Evolutionary conservation across 1,140 invertebrate species (phyloP).

Genomic region (Cotesia glomerata): DNA sequence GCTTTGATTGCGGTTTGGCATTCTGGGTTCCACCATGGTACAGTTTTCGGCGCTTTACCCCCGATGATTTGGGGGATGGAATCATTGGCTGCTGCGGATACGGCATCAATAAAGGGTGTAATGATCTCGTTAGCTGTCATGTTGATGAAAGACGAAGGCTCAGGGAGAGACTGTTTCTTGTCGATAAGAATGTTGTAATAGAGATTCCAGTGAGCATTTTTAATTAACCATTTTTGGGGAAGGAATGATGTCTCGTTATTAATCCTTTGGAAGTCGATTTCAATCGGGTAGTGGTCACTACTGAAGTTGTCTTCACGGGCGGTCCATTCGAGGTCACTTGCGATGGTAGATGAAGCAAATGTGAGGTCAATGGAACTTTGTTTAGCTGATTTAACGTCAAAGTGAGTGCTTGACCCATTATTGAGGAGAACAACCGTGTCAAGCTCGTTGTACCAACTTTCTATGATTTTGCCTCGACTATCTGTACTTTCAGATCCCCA

Average conservation of each 20-base stretch:
- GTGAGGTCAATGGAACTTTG: conserved; percentile 42
- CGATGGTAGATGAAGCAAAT: conserved; percentile 36
- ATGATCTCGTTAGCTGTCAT: conserved; percentile 34
- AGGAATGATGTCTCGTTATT: not conserved
- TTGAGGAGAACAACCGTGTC: conserved; percentile 35
- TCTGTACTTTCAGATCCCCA: conserved; percentile 45
- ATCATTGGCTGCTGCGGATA: conserved; percentile 36
- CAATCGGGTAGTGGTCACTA: conserved; percentile 46
- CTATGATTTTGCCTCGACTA: conserved; percentile 39
- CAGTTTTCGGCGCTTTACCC: conserved; percentile 29
- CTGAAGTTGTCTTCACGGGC: conserved; percentile 36
- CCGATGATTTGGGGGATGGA: conserved; percentile 39
- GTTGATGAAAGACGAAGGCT: not conserved
- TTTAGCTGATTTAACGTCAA: conserved; percentile 34
- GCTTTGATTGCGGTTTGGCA: conserved; percentile 40
- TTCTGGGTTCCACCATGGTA: conserved; percentile 47
- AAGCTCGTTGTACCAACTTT: conserved; percentile 33
- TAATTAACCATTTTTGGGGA: conserved; percentile 36
- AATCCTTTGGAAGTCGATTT: conserved; percentile 30
- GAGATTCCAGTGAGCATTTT: conserved; percentile 37
- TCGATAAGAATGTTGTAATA: conserved; percentile 22
- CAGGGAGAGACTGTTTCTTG: not conserved
- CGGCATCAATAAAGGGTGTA: conserved; percentile 32
- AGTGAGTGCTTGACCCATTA: conserved; percentile 37
- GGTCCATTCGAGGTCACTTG: conserved; percentile 40